These are phyloP conservation scores for Drosophila lini DNA, from an alignment of 1,140 invertebrate genomes.

Conservation along the genomic window DNA sequence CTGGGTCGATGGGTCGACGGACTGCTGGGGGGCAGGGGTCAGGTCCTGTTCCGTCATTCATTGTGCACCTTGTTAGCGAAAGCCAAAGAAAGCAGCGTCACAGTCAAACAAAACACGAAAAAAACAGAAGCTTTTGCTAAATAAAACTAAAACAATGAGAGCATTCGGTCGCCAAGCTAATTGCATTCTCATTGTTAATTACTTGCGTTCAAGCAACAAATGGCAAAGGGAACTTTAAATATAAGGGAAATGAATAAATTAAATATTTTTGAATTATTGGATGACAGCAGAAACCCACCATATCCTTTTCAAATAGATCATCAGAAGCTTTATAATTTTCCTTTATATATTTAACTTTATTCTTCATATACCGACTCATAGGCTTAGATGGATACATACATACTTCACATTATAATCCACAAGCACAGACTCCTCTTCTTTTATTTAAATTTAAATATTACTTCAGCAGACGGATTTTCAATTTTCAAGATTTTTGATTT, in stretches of 20 bases:
- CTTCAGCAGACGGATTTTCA: neutral
- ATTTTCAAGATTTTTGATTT: conserved; percentile 17
- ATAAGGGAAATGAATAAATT: neutral
- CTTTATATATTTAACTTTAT: neutral
- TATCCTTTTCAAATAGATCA: neutral
- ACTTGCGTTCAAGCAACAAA: conserved; percentile 66
- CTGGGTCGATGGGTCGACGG: conserved; percentile 3
- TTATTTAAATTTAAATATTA: neutral
- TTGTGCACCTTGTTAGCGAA: conserved; percentile 73
- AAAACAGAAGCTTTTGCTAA: conserved; percentile 16
- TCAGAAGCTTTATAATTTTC: neutral
- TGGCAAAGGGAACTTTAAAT: neutral
- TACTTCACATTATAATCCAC: neutral
- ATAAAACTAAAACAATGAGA: conserved; percentile 54
- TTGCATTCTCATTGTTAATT: conserved; percentile 83
- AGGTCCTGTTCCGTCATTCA: conserved; percentile 32
- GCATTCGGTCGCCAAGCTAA: conserved; percentile 60
- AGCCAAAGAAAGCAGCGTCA: conserved; percentile 27
- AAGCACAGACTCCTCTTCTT: neutral
- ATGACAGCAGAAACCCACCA: no score
- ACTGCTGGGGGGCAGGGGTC: neutral
- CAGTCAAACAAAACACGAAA: conserved; percentile 13
- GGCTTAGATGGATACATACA: neutral
- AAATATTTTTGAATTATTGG: no score
- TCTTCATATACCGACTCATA: no score